Base-by-base conservation (phyloP, 2,888 invertebrate species). In the Melanostoma mellinum region DNA sequence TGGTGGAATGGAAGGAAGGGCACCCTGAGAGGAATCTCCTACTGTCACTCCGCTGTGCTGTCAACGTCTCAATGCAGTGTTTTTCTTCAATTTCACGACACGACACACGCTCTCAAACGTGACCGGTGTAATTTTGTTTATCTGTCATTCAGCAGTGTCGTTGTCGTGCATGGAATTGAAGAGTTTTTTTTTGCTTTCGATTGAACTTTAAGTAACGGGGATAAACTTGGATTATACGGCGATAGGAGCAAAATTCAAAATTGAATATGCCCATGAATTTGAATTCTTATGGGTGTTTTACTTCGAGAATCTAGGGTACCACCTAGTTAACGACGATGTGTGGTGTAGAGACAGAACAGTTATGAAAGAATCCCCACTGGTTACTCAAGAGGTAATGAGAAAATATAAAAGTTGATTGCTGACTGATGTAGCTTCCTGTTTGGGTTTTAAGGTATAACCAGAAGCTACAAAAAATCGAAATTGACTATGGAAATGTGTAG, bases 71-170 rank as follows among this genome's bases (percentile, higher is more conserved):
- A 67, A 46, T 44, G 36, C 32, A 46, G 8, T 6, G 40, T 61
- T 44, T 10, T 63, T 72, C 10, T 67, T 40, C 8, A 33, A 20
- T 42, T 72, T 58, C 75, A 72, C 80, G 69, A 76, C 36, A 32
- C 60, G 77, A 81, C 60, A 77, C 72, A 81, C 60, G 81, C 81
- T 81, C 56, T 36, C 72, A 72, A 81, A 77, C 80, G 80, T 81
- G 80, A 81, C 76, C 76, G 76, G 60, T 81, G 76, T 67, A 55
- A 61, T 76, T 81, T 76, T 81, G 77, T 72, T 72, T 72, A 67
- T 77, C 77, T 72, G 75, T 77, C 77, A 72, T 61, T 61, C 61
- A 53, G 61, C 56, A 75, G 60, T 61, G 65, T 48, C 72, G 67
- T 40, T 77, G 77, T 77, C 81, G 81, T 81, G 81, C 72, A 67